Evolutionary conservation across 2,888 invertebrate species (phyloP).

Genomic region (Macaria liturata): DNA sequence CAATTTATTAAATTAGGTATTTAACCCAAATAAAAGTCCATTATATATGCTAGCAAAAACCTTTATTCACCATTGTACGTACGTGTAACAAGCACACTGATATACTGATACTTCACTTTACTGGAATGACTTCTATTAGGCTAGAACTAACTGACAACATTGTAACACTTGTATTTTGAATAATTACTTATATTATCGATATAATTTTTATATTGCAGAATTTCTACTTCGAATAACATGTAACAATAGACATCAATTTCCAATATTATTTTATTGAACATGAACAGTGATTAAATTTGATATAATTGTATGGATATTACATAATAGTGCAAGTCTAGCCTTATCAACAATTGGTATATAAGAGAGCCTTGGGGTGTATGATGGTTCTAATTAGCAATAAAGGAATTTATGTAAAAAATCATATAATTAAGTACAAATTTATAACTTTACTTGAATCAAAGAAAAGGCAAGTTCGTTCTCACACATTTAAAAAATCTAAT

Average conservation of each 20-base stretch:
- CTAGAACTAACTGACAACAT: conserved; percentile 10
- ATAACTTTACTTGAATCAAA: conserved; percentile 23
- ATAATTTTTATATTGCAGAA: too few relatives aligned
- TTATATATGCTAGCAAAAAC: conserved; percentile 55
- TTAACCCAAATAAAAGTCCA: conserved; percentile 46
- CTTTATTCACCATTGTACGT: conserved; percentile 34
- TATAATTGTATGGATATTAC: not conserved
- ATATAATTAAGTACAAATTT: conserved; percentile 39
- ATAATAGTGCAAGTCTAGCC: conserved; percentile 18
- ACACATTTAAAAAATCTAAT: conserved; percentile 38
- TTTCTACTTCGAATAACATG: too few relatives aligned
- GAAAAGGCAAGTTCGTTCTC: conserved; percentile 31
- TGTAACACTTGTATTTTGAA: not conserved
- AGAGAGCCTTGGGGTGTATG: conserved; percentile 37
- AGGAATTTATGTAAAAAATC: conserved; percentile 25
- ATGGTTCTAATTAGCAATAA: conserved; percentile 20
- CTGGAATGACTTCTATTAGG: conserved; percentile 37
- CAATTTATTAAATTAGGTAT: too few relatives aligned
- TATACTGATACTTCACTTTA: conserved; percentile 23
- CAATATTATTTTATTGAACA: too few relatives aligned
- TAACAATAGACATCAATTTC: too few relatives aligned
- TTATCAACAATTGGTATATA: conserved; percentile 18
- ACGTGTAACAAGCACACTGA: conserved; percentile 30
- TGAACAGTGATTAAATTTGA: too few relatives aligned
- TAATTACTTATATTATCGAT: too few relatives aligned